These are phyloP conservation scores for Aurelia aurita DNA, from an alignment of 30 jellyfish, hydroid and myxozoan species.

Conservation along the genomic window DNA sequence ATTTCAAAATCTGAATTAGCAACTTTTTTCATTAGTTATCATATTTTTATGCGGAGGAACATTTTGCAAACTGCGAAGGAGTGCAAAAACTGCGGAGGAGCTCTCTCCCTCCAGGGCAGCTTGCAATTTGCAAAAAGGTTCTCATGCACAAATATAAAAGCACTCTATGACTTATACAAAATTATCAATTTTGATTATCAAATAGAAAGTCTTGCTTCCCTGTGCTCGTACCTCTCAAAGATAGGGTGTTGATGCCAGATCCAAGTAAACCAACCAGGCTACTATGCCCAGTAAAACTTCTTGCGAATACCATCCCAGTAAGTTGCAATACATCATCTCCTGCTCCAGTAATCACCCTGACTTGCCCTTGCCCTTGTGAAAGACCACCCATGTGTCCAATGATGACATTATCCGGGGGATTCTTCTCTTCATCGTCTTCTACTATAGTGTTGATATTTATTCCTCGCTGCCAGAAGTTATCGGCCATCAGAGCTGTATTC, in stretches of 20 bases:
- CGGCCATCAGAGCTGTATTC: conserved; percentile 2
- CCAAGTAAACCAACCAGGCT: background rate
- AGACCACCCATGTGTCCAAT: background rate
- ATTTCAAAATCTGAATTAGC: too few species aligned
- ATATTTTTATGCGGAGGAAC: too few species aligned
- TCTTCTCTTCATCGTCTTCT: conserved; percentile 2
- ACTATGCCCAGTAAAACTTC: background rate
- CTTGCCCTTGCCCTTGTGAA: background rate
- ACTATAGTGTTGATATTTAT: background rate
- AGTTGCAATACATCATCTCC: conserved; percentile 8
- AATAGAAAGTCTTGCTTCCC: too few species aligned
- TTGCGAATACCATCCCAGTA: background rate
- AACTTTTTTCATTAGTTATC: too few species aligned
- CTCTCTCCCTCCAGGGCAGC: too few species aligned
- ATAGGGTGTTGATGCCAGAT: conserved; percentile 9
- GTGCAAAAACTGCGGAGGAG: too few species aligned
- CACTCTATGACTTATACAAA: too few species aligned
- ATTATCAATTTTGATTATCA: too few species aligned
- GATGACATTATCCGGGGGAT: conserved; percentile 1
- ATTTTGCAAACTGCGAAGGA: too few species aligned
- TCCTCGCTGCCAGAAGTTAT: conserved; percentile 15
- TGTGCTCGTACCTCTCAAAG: background rate
- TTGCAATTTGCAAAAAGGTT: too few species aligned
- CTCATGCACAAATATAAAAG: too few species aligned
- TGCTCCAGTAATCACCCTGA: conserved; percentile 19